Evolutionary conservation across 2,113 vertebrate species (phyloP), one percentile per base, ranked within the genome.

Genomic region (Cepphus grylle): DNA sequence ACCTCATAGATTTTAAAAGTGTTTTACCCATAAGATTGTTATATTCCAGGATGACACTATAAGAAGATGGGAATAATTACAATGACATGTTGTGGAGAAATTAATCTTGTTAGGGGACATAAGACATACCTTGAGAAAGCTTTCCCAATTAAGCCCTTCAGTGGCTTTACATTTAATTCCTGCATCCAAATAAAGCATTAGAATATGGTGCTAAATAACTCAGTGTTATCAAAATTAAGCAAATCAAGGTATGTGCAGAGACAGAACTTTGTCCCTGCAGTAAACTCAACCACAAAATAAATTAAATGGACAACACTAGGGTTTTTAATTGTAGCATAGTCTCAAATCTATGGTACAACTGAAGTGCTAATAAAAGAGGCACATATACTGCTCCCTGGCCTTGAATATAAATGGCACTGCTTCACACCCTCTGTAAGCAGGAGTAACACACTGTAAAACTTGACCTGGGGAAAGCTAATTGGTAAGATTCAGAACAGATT

Each of bases 381-480:
- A 42, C 0, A 2, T 56, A 26, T 6, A 5, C 17, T 69, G 1
- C 3, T 59, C 3, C 15, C 25, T 61, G 42, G 20, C 1, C 1
- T 6, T 83, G 38, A 77, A 69, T 10, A 2, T 32, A 53, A 77
- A 63, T 11, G 15, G 3, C 9, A 61, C 25, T 53, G 14, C 13
- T 72, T 79, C 21, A 42, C 4, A 66, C 12, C 30, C 12, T 42
- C 43, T 58, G 16, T n/a, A 45, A 58, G 32, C 11, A 62, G n/a
- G 18, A 30, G 7, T 81, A 61, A 81, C 10, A 8, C 49, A 29
- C 12, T 70, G 8, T 18, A 72, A 34, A 27, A 23, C 2, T 14
- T 53, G 23, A 26, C 11, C 27, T 36, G 17, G 30, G 14, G 22
- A 81, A 69, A 81, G n/a, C 23, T 22, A 61, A 20, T 22, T 32